These are phyloP conservation scores for Caenorhabditis sinica DNA, from an alignment of 2,888 invertebrate genomes.

Conservation along the genomic window DNA sequence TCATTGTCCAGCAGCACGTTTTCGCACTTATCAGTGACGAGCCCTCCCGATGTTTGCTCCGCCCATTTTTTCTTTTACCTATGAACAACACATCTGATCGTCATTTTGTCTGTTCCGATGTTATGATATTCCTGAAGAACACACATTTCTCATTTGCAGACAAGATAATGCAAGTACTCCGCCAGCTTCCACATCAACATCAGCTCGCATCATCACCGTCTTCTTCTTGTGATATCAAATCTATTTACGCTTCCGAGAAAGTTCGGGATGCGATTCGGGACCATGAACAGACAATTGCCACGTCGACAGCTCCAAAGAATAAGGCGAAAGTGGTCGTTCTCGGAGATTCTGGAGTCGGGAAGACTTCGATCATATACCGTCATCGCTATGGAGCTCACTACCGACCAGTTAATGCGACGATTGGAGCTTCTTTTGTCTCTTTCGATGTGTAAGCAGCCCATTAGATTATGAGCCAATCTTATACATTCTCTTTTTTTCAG, in stretches of 20 bases:
- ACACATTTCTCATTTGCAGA: slow-evolving; percentile 37
- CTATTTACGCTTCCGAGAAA: slow-evolving; percentile 70
- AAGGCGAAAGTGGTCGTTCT: slow-evolving; percentile 73
- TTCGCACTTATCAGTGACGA: slow-evolving; percentile 57
- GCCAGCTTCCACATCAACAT: slow-evolving; percentile 62
- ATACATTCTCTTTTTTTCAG: slow-evolving; percentile 44
- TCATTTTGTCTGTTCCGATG: slow-evolving; percentile 11
- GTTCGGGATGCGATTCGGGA: slow-evolving; percentile 71
- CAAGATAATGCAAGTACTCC: slow-evolving; percentile 63
- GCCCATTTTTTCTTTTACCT: slow-evolving; percentile 10
- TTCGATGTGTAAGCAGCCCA: slow-evolving; percentile 69
- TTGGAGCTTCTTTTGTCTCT: slow-evolving; percentile 78
- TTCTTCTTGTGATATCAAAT: slow-evolving; percentile 60
- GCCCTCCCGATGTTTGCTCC: slow-evolving; percentile 13
- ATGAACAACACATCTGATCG: slow-evolving; percentile 46
- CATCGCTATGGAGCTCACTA: slow-evolving; percentile 73
- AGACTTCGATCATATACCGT: slow-evolving; percentile 74
- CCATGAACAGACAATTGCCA: slow-evolving; percentile 67
- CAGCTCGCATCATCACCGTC: slow-evolving; percentile 43
- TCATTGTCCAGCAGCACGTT: slow-evolving; percentile 62
- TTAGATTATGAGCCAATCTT: no score
- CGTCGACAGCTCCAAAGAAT: slow-evolving; percentile 60
- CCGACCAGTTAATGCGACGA: slow-evolving; percentile 75
- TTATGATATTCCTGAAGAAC: slow-evolving; percentile 15
- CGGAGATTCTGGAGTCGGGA: slow-evolving; percentile 74